Percentiles rank a stretch among this genome's conserved stretches.
phyloP scores from a whole-genome alignment of 2,888 invertebrate genomes.

The Empis stercorea region DNA sequence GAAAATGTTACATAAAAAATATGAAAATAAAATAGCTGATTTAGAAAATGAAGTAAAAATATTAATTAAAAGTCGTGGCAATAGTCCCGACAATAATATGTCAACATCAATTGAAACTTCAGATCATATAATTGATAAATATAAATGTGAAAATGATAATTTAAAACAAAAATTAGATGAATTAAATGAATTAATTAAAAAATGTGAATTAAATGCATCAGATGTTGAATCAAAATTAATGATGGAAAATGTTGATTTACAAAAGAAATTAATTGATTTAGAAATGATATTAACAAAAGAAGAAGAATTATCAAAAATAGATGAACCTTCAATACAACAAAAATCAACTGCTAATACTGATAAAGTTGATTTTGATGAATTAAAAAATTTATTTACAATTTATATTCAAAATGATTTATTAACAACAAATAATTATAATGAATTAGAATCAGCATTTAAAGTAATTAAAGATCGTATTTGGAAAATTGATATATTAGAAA shows the following conservation, averaged over 20 bases:
- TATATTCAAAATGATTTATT: constrained; percentile 19
- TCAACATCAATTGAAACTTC: background rate
- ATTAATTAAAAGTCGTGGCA: background rate
- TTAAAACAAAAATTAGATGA: background rate
- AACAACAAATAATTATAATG: constrained; percentile 13
- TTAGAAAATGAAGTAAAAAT: constrained; percentile 1
- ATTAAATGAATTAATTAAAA: constrained; percentile 10
- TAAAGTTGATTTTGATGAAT: constrained; percentile 15
- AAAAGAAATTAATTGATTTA: constrained; percentile 28
- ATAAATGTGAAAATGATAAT: background rate
- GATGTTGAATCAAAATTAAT: constrained; percentile 18
- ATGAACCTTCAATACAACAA: no score
- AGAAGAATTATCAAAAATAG: background rate
- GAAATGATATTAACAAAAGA: constrained; percentile 20
- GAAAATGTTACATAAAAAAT: background rate
- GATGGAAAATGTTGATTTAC: constrained; percentile 18
- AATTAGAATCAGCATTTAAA: constrained; percentile 37
- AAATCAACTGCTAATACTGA: background rate
- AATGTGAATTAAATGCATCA: constrained; percentile 16
- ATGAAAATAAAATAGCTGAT: constrained; percentile 1
- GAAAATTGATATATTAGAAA: constrained; percentile 45
- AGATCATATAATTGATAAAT: background rate
- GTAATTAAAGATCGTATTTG: constrained; percentile 44
- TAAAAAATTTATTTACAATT: constrained; percentile 20
- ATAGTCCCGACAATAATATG: background rate